phyloP scores from a whole-genome alignment of 2,113 vertebrate species.

The Nesoenas mayeri region DNA sequence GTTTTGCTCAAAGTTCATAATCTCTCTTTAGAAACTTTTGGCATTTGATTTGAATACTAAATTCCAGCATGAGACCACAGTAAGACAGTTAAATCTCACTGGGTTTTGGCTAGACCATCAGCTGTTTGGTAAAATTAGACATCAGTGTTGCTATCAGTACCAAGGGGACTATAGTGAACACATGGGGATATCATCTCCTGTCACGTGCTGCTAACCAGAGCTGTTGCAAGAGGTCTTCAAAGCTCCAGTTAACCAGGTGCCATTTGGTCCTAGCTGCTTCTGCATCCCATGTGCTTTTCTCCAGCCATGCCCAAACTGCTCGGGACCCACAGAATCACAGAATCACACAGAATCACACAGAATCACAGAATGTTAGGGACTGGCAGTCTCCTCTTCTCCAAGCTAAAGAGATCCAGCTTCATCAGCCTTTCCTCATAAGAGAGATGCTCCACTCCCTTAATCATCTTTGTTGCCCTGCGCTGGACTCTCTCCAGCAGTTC shows the following conservation, averaged over 20 bases:
- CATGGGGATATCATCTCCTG: not conserved
- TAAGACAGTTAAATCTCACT: not conserved
- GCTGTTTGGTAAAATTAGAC: not conserved
- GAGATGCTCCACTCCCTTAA: no score
- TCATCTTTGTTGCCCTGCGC: no score
- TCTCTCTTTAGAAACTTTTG: not conserved
- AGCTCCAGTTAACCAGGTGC: not conserved
- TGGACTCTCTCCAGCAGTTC: no score
- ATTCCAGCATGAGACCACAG: not conserved
- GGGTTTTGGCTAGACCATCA: not conserved
- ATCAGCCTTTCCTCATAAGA: no score
- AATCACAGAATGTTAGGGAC: no score
- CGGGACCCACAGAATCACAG: not conserved
- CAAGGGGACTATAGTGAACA: not conserved
- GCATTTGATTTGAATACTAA: not conserved
- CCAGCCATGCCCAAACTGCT: not conserved
- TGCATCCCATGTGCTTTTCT: not conserved
- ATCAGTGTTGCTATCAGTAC: not conserved
- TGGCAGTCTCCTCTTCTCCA: no score
- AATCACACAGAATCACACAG: no score
- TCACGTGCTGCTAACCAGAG: rapidly evolving
- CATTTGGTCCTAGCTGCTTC: not conserved
- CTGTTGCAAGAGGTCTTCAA: not conserved
- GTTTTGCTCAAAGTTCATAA: not conserved
- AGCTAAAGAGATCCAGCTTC: no score